These are phyloP conservation scores for Megaceryle alcyon DNA, from an alignment of 2,797 vertebrate genomes.

Conservation along the genomic window DNA sequence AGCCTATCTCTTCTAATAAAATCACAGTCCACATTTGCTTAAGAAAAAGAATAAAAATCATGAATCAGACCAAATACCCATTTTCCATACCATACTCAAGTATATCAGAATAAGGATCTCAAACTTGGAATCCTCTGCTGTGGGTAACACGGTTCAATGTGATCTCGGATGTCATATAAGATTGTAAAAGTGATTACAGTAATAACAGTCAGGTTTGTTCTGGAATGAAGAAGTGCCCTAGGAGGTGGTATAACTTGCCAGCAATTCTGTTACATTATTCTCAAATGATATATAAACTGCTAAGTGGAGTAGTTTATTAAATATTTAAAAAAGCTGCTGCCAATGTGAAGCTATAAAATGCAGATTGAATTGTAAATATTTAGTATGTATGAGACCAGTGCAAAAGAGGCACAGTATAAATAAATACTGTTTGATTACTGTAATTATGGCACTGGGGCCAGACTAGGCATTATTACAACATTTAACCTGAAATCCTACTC, in stretches of 20 bases:
- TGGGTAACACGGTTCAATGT: fast-evolving
- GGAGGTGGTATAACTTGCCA: background rate
- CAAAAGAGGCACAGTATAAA: background rate
- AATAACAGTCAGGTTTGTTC: background rate
- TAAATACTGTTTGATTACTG: background rate
- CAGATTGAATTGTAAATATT: constrained; percentile 20
- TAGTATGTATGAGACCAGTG: background rate
- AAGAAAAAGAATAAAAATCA: background rate
- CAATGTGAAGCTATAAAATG: background rate
- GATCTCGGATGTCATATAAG: background rate
- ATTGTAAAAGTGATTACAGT: background rate
- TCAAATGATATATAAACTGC: background rate
- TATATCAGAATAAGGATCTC: background rate
- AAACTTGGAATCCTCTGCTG: background rate
- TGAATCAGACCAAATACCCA: background rate
- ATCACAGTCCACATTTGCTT: background rate
- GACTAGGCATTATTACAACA: background rate
- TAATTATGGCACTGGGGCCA: background rate
- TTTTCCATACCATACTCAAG: background rate
- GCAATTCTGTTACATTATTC: background rate
- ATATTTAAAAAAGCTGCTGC: constrained; percentile 17
- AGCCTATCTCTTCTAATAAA: background rate
- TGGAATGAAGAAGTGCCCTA: background rate
- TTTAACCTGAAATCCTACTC: background rate
- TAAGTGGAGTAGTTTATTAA: constrained; percentile 22